Evolutionary conservation across 2,797 vertebrate species (phyloP), one percentile per base, ranked within the genome.

Genomic region (Momotus momota): DNA sequence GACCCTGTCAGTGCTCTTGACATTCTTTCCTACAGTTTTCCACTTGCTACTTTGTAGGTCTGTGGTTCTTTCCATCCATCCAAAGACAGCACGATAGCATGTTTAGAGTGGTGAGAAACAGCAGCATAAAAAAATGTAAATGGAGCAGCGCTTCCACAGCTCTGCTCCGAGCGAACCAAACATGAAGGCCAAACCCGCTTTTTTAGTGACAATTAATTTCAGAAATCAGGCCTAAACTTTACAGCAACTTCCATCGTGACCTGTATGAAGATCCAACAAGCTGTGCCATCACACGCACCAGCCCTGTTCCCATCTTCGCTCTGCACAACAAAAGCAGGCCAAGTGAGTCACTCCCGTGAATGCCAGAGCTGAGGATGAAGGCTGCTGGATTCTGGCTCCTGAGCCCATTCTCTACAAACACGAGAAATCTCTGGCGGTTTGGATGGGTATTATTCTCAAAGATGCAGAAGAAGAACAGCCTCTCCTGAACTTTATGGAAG

Each of bases 51-150:
- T 90, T 52, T 64, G 90, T 71, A 93, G 93, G 71, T 93, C 90
- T 93, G 93, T 58, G 95, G 91, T 62, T 93, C 83, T 62, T 88
- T 52, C 29, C 93, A 87, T 85, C 90, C 95, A 77, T 61, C 78
- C 96, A 88, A 88, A 94, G 94, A 89, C 91, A 95, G 92, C 90
- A 92, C 2, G 64, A 90, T 23, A 88, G 93, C 88, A 71, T 66
- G 86, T 90, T 87, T 23, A 46, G 91, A 77, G 86, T 71, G 83
- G 93, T 92, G 94, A 96, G 93, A 96, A 96, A 84, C 2, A 55
- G 58, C 55, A 96, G 67, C 18, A 94, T 62, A 80, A 90, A 81
- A 81, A 72, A 62, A 93, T 61, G 86, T 26, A 92, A 94, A 89
- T 90, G 90, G 83, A 94, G 65, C 91, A 81, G 90, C 67, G 29